phyloP scores from a whole-genome alignment of 2,888 invertebrate genomes.

The Andrena marginata region DNA sequence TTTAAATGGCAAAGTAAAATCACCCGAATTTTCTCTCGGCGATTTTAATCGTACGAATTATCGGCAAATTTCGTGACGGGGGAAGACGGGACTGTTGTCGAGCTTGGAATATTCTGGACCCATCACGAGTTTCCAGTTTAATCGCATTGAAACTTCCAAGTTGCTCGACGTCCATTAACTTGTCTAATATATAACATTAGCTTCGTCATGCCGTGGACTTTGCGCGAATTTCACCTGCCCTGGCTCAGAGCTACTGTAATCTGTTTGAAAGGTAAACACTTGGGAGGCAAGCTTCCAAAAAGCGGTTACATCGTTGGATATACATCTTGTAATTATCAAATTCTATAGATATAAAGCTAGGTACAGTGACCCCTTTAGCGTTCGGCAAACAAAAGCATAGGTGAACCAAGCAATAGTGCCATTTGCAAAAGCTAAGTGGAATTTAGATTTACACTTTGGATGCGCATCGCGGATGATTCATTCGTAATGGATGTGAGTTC shows the following conservation, averaged over 20 bases:
- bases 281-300: not conserved
- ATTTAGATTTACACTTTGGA: too few species aligned
- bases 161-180: not conserved
- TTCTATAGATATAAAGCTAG: too few species aligned
- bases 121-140: not conserved
- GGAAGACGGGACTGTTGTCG: not conserved
- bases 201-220: slow-evolving; percentile 7
- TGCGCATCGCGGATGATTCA: too few species aligned
- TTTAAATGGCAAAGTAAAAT: not conserved
- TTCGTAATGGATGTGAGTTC: too few species aligned
- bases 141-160: slow-evolving; percentile 6
- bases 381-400: too few species aligned
- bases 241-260: slow-evolving; percentile 30
- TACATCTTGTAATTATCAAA: too few species aligned
- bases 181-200: not conserved
- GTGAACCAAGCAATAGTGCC: too few species aligned
- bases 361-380: too few species aligned
- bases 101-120: not conserved
- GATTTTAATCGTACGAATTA: not conserved
- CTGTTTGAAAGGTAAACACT: slow-evolving; percentile 6
- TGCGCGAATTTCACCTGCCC: slow-evolving; percentile 23
- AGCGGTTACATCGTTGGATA: not conserved
- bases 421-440: too few species aligned
- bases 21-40: not conserved
- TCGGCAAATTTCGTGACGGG: not conserved